Base-by-base conservation (phyloP, 2,888 invertebrate genomes). In the Listrodromus nycthemerus region DNA sequence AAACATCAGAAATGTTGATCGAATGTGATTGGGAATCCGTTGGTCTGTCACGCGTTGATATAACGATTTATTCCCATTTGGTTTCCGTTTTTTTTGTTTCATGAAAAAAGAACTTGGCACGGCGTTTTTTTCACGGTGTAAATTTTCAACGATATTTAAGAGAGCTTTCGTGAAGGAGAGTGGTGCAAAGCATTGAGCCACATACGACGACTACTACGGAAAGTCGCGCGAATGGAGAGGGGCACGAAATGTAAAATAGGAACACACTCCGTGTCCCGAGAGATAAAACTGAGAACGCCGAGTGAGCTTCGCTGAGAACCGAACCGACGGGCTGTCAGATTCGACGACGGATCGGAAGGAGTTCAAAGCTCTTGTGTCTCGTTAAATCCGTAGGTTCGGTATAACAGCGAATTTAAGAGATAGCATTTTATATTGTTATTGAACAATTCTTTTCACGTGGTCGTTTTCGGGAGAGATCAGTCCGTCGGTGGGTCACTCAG, bases 251-350 rank as follows among this genome's bases (percentile, higher is more conserved):
- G 81, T 77, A 83, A 83, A 85, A 83, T 82, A 80, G 80, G 67
- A 82, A 74, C 71, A 70, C 71, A 81, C 77, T 82, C 75, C 55
- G 77, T 83, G 78, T 58, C 79, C 45, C 69, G 61, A 45, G 65
- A 80, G 82, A 87, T 84, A 87, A 85, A 86, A 85, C 76, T 83
- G 78, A 63, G 80, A 71, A 84, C 63, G 79, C 77, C 73, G 73
- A 50, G 55, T 77, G 80, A 77, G 81, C 74, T 79, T 74, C 73
- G 76, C 70, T 58, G 80, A 85, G 78, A 83, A 83, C 70, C 71
- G 50, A 76, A 80, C 63, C 77, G 69, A 83, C 80, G 75, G 76
- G 41, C 75, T 66, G 71, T 66, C 33, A 33, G 71, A 74, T 37
- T 52, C 74, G 71, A 83, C 80, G 76, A 76, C 58, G 61, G 19